Base-by-base conservation (phyloP, 2,888 invertebrate genomes). In the Mythimna albipuncta region DNA sequence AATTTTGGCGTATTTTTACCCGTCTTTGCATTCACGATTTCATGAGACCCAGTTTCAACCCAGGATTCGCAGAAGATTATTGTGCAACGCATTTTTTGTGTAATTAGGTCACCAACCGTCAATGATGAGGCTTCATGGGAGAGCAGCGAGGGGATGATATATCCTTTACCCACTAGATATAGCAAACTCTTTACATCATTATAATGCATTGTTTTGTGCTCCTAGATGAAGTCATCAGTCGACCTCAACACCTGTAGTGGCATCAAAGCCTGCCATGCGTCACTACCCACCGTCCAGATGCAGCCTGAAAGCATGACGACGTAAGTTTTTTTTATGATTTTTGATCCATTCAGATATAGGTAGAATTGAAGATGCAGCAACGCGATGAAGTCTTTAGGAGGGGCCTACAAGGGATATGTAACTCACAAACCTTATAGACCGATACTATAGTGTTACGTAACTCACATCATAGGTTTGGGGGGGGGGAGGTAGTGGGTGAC, bases 261-360 rank as follows among this genome's bases (percentile, higher is more conserved):
- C 26, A n/a, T 11, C 7, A 38, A 6, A 11, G 47, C 32, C 32
- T 41, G 32, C 21, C 0, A 61, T 1, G 44, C 38, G 0, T 44
- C 61, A 38, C 38, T 52, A 6, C n/a, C 44, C 55, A 63, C 52
- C 76, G 57, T 55, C 62, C 44, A 21, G 13, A 21, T 13, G 44
- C 71, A 77, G 62, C 38, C 64, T 55, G 26, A 9, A 26, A 47
- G 58, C 44, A 59, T 54, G 38, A 47, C 13, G 38, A 47, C 13
- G 75, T 75, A 50, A 26, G 69, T 19, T 38, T 35, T 59, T 26
- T 1, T 54, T 4, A 38, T 2, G 1, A n/a, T 64, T 7, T 55
- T 57, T 50, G 7, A 1, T 35, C 19, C 3, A 21, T 64, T 13
- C 19, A 61, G 10, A 13, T 32, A 21, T 7, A 52, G 5, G n/a